Evolutionary conservation across 2,888 invertebrate species (phyloP), one percentile per base, ranked within the genome.

Genomic region (Xiphydria camelus): DNA sequence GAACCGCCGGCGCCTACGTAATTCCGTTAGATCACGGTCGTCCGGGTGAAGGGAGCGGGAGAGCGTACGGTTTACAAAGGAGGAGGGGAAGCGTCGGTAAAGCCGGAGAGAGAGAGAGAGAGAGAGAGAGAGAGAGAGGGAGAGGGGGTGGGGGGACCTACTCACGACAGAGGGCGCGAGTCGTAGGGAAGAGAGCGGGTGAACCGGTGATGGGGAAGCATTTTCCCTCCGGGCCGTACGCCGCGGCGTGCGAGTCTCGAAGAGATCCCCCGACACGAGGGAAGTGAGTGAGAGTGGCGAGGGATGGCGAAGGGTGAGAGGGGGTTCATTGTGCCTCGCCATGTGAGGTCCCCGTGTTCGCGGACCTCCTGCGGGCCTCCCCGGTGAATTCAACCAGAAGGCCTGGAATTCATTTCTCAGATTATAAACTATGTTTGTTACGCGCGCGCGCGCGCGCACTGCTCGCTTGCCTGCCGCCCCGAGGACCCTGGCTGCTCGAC

Each of bases 361-460:
- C 46, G 47, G 62, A 68, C 61, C 65, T 60, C 68, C 67, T 50
- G 65, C 59, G 49, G 65, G 60, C 49, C 46, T 40, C 43, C 34
- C 45, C 53, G 57, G 50, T 54, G 58, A 57, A 64, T 59, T 56
- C 52, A 49, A 47, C 53, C 58, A 49, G 57, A 55, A 56, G 55
- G 53, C 53, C 48, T 42, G 62, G 59, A 64, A 67, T 64, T 62
- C 59, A 62, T 67, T 64, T 57, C 60, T 57, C 52, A 55, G 60
- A 59, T 64, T 61, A 61, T 62, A 62, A 68, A 59, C 52, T 49
- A 43, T 42, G 29, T 29, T 29, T 29, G 29, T 29, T 29, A 29
- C 29, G 29, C 29, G 29, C n/a, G n/a, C n/a, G n/a, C n/a, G n/a
- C n/a, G n/a, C n/a, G n/a, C n/a, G n/a, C n/a, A n/a, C 29, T 29